Conservation (phyloP, 92 coral and sea anemone species). For the Bergia sp. region DNA sequence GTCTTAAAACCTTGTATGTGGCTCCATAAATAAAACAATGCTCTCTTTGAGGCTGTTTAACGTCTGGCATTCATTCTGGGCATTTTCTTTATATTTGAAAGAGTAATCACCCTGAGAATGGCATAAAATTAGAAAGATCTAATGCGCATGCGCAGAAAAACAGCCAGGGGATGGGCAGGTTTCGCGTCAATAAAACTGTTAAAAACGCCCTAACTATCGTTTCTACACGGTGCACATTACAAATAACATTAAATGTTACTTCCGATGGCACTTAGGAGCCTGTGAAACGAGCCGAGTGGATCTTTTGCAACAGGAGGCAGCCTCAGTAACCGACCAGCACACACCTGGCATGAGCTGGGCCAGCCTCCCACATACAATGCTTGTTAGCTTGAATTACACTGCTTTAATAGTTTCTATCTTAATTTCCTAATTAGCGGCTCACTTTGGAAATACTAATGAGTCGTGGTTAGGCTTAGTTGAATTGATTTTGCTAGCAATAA, state of each 20-base stretch:
- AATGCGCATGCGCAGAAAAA: conserved; percentile 91
- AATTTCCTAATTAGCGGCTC: conserved; percentile 86
- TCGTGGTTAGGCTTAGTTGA: conserved; percentile 49
- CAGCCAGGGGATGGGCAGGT: conserved; percentile 27
- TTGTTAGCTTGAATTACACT: conserved; percentile 63
- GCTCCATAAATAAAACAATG: neutral
- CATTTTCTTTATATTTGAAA: conserved; percentile 34
- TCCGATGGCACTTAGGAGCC: conserved; percentile 46
- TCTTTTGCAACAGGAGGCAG: conserved; percentile 68
- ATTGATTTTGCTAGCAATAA: conserved; percentile 46
- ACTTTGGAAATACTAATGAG: conserved; percentile 77
- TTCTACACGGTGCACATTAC: conserved; percentile 51
- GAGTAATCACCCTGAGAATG: conserved; percentile 17
- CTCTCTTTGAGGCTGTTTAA: conserved; percentile 26
- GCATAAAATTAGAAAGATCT: conserved; percentile 20
- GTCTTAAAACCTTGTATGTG: neutral
- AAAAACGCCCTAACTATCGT: conserved; percentile 52
- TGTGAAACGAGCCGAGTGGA: conserved; percentile 23
- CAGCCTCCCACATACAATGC: conserved; percentile 66
- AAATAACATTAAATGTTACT: conserved; percentile 50
- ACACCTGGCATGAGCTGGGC: conserved; percentile 76
- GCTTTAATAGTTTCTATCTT: conserved; percentile 64
- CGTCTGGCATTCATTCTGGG: conserved; percentile 21
- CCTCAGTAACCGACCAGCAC: conserved; percentile 72
- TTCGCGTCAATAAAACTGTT: conserved; percentile 25